phyloP scores from a whole-genome alignment of 2,888 invertebrate species.

The Oeneis ivallda region DNA sequence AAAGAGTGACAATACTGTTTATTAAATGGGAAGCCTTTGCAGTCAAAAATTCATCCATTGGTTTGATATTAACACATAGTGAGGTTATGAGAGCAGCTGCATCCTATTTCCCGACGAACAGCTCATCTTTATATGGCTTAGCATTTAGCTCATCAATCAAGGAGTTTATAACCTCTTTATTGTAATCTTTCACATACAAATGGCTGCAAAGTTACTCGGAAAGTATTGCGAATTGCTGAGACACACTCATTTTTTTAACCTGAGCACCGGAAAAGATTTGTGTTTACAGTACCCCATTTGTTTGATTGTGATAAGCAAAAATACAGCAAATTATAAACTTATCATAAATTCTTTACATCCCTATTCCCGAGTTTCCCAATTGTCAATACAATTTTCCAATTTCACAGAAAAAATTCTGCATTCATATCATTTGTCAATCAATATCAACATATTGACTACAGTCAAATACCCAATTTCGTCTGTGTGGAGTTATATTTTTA shows the following conservation, averaged over 20 bases:
- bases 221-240: conserved; percentile 59
- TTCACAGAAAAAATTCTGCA: no score
- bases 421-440: background rate
- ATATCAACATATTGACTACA: no score
- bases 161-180: conserved; percentile 74
- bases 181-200: conserved; percentile 64
- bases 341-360: no score
- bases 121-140: conserved; percentile 79
- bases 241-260: conserved; percentile 35
- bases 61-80: conserved; percentile 62
- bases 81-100: conserved; percentile 58
- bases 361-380: no score
- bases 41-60: conserved; percentile 77
- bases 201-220: conserved; percentile 65
- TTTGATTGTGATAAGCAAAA: no score
- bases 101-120: conserved; percentile 73
- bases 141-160: conserved; percentile 84
- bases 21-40: conserved; percentile 82
- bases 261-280: background rate
- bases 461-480: no score
- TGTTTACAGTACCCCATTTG: background rate
- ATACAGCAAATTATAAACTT: no score
- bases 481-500: no score
- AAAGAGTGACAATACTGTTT: conserved; percentile 74
- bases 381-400: no score